phyloP scores from a whole-genome alignment of 2,113 vertebrate genomes.

The Nannospalax galili region DNA sequence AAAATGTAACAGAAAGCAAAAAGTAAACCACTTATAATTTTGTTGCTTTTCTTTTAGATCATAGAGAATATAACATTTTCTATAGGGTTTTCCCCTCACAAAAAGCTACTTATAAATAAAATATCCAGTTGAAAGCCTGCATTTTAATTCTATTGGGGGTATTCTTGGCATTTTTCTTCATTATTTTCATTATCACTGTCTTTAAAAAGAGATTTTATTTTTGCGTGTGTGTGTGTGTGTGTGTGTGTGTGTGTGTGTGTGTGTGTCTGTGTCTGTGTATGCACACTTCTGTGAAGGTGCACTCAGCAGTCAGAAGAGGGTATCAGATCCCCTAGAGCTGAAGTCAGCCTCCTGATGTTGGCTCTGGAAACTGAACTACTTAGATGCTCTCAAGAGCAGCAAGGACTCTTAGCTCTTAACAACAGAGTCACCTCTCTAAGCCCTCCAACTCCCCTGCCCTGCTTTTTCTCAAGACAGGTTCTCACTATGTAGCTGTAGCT shows the following conservation, averaged over 20 bases:
- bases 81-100: background rate
- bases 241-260: too few species aligned
- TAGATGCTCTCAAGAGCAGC: background rate
- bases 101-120: background rate
- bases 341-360: background rate
- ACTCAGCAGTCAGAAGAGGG: background rate
- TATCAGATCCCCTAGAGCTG: background rate
- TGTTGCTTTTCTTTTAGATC: slow-evolving; percentile 24
- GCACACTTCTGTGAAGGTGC: background rate
- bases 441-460: too few species aligned
- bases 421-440: too few species aligned
- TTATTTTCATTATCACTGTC: background rate
- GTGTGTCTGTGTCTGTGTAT: background rate
- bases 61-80: background rate
- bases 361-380: background rate
- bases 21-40: slow-evolving; percentile 9
- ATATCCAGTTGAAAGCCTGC: background rate
- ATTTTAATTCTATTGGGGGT: background rate
- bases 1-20: background rate
- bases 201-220: background rate
- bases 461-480: too few species aligned
- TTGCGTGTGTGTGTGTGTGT: background rate
- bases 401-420: background rate
- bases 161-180: background rate
- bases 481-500: too few species aligned